These are phyloP conservation scores for Takifugu flavidus DNA, from an alignment of 2,113 vertebrate species.

Conservation along the genomic window DNA sequence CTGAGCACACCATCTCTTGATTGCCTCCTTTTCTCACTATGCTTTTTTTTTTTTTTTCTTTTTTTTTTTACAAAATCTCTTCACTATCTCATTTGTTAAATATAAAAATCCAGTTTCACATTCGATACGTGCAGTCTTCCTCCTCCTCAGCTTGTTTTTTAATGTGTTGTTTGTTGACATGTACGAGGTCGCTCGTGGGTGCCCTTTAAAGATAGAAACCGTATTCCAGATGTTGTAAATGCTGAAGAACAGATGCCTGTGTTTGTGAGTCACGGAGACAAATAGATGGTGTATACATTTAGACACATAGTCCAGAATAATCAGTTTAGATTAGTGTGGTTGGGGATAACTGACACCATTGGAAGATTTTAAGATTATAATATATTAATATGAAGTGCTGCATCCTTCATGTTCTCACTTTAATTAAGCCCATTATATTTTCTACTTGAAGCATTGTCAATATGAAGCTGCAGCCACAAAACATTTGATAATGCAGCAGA, in stretches of 20 bases:
- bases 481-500: neutral
- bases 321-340: too few species aligned
- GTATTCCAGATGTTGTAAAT: slow-evolving; percentile 68
- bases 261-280: too few species aligned
- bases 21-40: slow-evolving; percentile 6
- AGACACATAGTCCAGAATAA: too few species aligned
- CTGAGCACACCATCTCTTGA: slow-evolving; percentile 1
- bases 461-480: slow-evolving; percentile 13
- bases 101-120: slow-evolving; percentile 10
- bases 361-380: too few species aligned
- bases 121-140: neutral
- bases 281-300: too few species aligned
- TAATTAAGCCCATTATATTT: neutral
- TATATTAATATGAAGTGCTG: too few species aligned
- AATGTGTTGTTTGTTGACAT: slow-evolving; percentile 51
- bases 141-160: slow-evolving; percentile 40
- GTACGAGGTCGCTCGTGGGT: slow-evolving; percentile 66
- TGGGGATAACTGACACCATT: too few species aligned
- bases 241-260: slow-evolving; percentile 64
- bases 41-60: slow-evolving; percentile 15
- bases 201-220: slow-evolving; percentile 45
- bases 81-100: slow-evolving; percentile 3
- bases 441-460: neutral
- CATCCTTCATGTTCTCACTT: too few species aligned
- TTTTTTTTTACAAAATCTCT: slow-evolving; percentile 21